A percentile compares a stretch with the other conserved stretches of the same genome.
Evolutionary conservation across 2,797 vertebrate species (phyloP).

Genomic region (Bradypodion pumilum): DNA sequence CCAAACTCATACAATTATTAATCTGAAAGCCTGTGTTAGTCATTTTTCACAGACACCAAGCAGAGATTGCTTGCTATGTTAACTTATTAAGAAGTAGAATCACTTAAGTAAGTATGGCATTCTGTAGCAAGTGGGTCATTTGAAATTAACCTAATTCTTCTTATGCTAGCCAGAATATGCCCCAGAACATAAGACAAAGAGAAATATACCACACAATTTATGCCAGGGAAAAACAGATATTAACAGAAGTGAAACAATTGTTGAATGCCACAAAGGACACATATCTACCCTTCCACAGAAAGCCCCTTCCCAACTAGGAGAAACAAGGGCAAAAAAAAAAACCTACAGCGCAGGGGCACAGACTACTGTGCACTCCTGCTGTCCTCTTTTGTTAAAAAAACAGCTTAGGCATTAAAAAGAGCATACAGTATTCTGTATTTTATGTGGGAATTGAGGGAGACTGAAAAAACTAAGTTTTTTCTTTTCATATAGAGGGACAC

Average conservation of each 20-base stretch:
- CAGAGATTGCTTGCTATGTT: slow-evolving; percentile 49
- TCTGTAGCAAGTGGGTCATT: neutral
- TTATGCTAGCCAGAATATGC: slow-evolving; percentile 7
- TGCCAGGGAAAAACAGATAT: slow-evolving; percentile 24
- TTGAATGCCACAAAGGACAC: slow-evolving; percentile 12
- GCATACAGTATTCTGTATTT: slow-evolving; percentile 49
- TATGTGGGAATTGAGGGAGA: slow-evolving; percentile 15
- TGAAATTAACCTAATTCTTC: slow-evolving; percentile 37
- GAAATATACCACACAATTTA: slow-evolving; percentile 22
- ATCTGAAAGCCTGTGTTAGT: slow-evolving; percentile 9
- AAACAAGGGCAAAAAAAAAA: slow-evolving; percentile 23
- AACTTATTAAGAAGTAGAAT: slow-evolving; percentile 50
- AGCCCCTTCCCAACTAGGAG: slow-evolving; percentile 27
- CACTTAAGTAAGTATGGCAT: neutral
- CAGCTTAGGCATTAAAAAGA: slow-evolving; percentile 35
- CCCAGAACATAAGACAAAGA: neutral
- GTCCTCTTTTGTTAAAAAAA: slow-evolving; percentile 40
- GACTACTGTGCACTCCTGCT: slow-evolving; percentile 41
- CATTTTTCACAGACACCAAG: slow-evolving; percentile 40
- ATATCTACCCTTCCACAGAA: neutral
- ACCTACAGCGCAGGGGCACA: slow-evolving; percentile 18
- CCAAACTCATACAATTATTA: too few relatives aligned
- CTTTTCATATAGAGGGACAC: slow-evolving; percentile 38
- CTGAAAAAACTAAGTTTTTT: slow-evolving; percentile 54
- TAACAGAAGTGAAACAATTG: slow-evolving; percentile 31